A percentile compares a stretch with the other conserved stretches of the same genome.
Conservation (phyloP, 2,113 vertebrate species). For the Kobus ellipsiprymnus region DNA sequence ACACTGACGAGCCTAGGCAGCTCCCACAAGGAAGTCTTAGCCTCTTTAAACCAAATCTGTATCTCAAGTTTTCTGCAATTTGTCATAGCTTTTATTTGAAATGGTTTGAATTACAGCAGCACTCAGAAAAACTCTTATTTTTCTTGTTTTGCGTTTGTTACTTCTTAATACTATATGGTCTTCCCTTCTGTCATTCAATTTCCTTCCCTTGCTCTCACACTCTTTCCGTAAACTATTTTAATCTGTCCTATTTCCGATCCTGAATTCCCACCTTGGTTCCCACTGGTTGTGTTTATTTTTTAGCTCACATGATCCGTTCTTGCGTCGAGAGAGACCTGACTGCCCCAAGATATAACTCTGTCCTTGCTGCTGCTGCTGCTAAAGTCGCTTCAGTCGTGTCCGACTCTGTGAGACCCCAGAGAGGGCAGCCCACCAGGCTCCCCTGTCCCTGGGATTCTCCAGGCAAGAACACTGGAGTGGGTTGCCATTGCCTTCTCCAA, state of each 20-base stretch:
- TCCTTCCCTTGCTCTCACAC: not conserved
- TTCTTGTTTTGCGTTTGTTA: not conserved
- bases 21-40: not conserved
- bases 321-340: not conserved
- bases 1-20: not conserved
- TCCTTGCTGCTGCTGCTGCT: not conserved
- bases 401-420: no score
- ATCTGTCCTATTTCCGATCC: not conserved
- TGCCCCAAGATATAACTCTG: not conserved
- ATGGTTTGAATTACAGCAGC: not conserved
- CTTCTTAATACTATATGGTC: not conserved
- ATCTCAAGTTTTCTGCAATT: not conserved
- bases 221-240: not conserved
- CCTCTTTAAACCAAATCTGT: not conserved
- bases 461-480: no score
- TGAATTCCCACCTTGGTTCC: not conserved
- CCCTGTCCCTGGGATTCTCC: no score
- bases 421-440: no score
- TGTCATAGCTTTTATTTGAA: not conserved
- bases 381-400: no score
- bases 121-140: not conserved
- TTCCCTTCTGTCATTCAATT: not conserved
- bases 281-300: not conserved
- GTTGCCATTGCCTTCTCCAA: no score
- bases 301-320: constrained; percentile 7